These are phyloP conservation scores for Sarcoramphus papa DNA, from an alignment of 2,797 vertebrate species.

Conservation along the genomic window DNA sequence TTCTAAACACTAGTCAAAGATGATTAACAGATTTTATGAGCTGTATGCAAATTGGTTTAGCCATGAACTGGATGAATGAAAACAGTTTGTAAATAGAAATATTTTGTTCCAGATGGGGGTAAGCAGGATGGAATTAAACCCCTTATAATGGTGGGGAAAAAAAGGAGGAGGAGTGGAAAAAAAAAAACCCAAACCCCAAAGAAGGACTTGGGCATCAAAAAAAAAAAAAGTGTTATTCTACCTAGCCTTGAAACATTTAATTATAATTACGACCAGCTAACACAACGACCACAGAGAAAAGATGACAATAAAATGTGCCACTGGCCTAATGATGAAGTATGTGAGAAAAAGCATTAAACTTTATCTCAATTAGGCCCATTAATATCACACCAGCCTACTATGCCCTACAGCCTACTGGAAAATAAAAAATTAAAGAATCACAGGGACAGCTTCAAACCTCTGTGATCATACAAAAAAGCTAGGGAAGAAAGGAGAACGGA, in stretches of 20 bases:
- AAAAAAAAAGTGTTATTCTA: not conserved
- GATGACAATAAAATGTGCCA: slow-evolving; percentile 12
- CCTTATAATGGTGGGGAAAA: not conserved
- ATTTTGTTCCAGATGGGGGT: not conserved
- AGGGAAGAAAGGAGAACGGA: not conserved
- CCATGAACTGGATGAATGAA: not conserved
- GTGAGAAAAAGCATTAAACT: slow-evolving; percentile 47
- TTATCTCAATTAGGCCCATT: slow-evolving; percentile 48
- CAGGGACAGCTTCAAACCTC: slow-evolving; percentile 7
- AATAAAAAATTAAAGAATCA: not conserved
- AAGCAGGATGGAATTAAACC: not conserved
- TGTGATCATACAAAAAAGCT: not conserved
- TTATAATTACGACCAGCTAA: slow-evolving; percentile 45
- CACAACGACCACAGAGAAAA: not conserved
- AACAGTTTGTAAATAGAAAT: not conserved
- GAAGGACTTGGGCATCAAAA: not conserved
- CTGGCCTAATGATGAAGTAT: slow-evolving; percentile 29
- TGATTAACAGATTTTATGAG: not conserved
- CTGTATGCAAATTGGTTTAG: not conserved
- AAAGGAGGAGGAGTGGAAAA: fast-evolving
- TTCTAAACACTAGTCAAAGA: not conserved
- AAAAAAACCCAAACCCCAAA: not conserved
- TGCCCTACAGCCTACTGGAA: slow-evolving; percentile 2
- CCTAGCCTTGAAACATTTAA: slow-evolving; percentile 14
- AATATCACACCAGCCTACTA: slow-evolving; percentile 24